Percentiles rank a stretch among this genome's conserved stretches.
Evolutionary conservation across 2,113 vertebrate genomes (phyloP).

Genomic region (Charadrius vociferus): DNA sequence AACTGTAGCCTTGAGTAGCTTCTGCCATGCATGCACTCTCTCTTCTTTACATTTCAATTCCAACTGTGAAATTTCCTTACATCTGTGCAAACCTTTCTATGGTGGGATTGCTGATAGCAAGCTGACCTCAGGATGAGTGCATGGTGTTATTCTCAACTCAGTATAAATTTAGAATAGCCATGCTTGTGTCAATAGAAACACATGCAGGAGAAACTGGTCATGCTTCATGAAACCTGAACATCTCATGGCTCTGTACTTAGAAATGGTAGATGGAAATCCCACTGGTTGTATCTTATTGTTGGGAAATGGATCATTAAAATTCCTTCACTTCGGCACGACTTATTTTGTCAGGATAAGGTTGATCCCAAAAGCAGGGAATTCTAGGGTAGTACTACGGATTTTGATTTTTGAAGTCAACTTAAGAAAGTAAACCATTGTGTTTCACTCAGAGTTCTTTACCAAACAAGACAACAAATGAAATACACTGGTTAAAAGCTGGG

Average conservation of each 20-base stretch:
- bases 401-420: background rate
- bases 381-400: background rate
- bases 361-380: background rate
- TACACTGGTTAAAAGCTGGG: rapidly evolving
- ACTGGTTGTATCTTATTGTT: background rate
- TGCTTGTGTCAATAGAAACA: rapidly evolving
- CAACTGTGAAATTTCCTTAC: background rate
- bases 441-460: background rate
- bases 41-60: background rate
- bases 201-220: background rate
- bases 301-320: background rate
- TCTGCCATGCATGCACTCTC: background rate
- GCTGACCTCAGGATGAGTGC: background rate
- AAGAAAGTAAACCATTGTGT: background rate
- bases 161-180: background rate
- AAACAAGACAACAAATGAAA: background rate
- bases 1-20: background rate
- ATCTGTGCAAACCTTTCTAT: background rate
- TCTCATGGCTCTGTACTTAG: rapidly evolving
- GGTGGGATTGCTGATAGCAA: background rate
- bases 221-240: background rate
- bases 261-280: background rate
- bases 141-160: background rate
- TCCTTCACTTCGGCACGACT: background rate
- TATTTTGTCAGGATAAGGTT: background rate